phyloP scores from a whole-genome alignment of 2,113 vertebrate species.

The Hucho hucho region DNA sequence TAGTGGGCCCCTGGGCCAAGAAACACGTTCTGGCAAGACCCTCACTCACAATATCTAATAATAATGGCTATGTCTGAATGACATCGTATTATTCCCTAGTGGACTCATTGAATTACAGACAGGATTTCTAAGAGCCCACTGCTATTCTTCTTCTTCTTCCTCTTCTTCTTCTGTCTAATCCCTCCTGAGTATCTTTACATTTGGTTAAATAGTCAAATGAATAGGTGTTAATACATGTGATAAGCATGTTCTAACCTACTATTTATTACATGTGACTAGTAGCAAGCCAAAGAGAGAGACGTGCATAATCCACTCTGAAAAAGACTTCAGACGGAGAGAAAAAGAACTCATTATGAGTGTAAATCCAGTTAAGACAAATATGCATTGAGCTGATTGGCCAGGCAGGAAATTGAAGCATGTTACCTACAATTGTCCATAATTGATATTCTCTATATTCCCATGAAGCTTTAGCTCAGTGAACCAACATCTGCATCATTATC shows the following conservation, averaged over 20 bases:
- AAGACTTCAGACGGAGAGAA: neutral
- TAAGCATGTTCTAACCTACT: no score
- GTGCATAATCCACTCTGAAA: neutral
- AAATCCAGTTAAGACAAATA: neutral
- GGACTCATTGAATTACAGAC: no score
- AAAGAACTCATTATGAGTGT: neutral
- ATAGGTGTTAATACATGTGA: no score
- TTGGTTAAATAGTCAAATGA: no score
- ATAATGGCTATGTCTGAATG: neutral
- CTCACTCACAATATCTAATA: neutral
- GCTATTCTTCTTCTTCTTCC: no score
- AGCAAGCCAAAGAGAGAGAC: neutral
- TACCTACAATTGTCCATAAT: slow-evolving; percentile 22
- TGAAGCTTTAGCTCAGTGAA: slow-evolving; percentile 14
- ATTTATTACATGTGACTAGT: no score
- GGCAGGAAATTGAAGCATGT: slow-evolving; percentile 15
- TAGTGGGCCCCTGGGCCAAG: slow-evolving; percentile 18
- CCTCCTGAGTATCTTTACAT: no score
- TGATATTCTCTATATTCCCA: slow-evolving; percentile 6
- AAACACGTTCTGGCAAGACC: slow-evolving; percentile 19
- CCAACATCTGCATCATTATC: slow-evolving; percentile 19
- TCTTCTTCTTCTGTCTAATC: no score
- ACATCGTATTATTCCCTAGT: neutral
- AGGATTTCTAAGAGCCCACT: no score
- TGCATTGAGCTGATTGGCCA: slow-evolving; percentile 2